Conservation (phyloP, 92 coral and sea anemone genomes). For the Isaurus tuberculatus region DNA sequence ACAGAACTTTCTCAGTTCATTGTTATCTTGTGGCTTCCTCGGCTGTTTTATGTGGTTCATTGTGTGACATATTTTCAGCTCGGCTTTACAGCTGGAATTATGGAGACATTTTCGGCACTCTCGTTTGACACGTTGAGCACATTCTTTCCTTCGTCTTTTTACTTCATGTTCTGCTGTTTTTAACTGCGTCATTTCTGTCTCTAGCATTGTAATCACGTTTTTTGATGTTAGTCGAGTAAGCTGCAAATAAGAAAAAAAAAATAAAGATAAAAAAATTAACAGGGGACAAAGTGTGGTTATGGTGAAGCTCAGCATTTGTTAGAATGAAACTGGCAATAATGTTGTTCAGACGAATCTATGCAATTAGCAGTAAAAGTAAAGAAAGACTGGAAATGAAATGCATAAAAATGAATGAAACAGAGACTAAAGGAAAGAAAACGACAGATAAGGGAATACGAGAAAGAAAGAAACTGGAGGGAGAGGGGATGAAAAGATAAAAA, state of each 20-base stretch:
- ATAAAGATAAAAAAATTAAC: not conserved
- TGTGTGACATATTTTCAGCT: conserved; percentile 53
- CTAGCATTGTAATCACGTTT: conserved; percentile 84
- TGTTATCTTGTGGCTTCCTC: conserved; percentile 33
- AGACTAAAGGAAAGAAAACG: not conserved
- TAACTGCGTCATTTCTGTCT: conserved; percentile 70
- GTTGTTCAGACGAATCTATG: too few species aligned
- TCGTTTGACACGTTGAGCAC: conserved; percentile 64
- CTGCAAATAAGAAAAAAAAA: conserved; percentile 50
- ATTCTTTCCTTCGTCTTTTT: conserved; percentile 68
- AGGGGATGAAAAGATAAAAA: not conserved
- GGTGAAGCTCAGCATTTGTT: too few species aligned
- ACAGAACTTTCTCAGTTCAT: conserved; percentile 53
- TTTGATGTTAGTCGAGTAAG: conserved; percentile 90
- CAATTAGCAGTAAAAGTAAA: not conserved
- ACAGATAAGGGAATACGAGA: not conserved
- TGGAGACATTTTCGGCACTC: conserved; percentile 68
- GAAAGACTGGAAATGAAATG: not conserved
- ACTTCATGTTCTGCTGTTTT: conserved; percentile 78
- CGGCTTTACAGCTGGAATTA: conserved; percentile 50
- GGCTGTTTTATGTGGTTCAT: conserved; percentile 2
- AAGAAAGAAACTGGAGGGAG: not conserved
- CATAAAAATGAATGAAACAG: not conserved
- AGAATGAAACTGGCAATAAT: too few species aligned
- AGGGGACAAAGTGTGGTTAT: too few species aligned